phyloP scores from a whole-genome alignment of 1,140 invertebrate species.

The Anastrepha obliqua region DNA sequence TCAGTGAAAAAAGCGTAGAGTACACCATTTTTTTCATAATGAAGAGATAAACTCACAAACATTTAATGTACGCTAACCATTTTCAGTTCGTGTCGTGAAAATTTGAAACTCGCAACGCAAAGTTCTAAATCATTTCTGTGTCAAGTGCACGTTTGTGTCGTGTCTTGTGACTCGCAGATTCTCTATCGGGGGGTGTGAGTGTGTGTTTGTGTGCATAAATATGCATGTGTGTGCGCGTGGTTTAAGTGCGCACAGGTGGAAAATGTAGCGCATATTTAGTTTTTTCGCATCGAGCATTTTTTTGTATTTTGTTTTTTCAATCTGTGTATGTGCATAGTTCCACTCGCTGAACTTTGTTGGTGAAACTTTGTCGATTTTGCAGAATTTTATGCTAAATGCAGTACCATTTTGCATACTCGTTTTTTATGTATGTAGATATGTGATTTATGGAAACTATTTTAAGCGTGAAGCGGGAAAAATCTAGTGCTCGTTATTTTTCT shows the following conservation, averaged over 20 bases:
- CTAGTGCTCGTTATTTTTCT: neutral
- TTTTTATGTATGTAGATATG: neutral
- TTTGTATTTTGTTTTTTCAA: neutral
- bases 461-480: neutral
- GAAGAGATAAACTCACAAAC: neutral
- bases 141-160: constrained; percentile 30
- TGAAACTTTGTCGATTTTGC: constrained; percentile 32
- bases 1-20: neutral
- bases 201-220: neutral
- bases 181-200: neutral
- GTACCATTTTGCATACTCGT: neutral
- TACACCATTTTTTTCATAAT: neutral
- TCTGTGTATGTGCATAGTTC: neutral
- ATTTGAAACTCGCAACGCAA: constrained; percentile 39
- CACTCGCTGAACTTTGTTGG: neutral
- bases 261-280: neutral
- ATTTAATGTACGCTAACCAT: constrained; percentile 5
- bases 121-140: constrained; percentile 43
- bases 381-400: neutral
- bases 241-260: constrained; percentile 48
- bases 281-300: neutral
- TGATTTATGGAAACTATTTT: neutral
- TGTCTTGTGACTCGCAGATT: neutral
- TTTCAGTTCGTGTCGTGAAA: constrained; percentile 42
- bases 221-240: neutral